Base-by-base conservation (phyloP, 2,888 invertebrate genomes). In the Nomada hirtipes region DNA sequence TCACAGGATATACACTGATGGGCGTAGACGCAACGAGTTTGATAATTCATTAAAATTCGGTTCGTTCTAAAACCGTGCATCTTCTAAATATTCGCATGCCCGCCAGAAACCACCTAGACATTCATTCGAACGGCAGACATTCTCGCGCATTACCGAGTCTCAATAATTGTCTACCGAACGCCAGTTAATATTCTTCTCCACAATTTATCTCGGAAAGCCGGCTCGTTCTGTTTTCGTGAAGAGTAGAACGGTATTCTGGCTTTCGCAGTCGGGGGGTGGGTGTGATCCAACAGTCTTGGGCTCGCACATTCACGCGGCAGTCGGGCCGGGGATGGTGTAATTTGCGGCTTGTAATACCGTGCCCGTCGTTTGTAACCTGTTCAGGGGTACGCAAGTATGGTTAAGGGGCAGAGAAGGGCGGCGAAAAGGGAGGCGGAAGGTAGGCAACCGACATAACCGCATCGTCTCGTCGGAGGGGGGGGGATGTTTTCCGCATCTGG, bases 341-440 rank as follows among this genome's bases (percentile, higher is more conserved):
- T 91, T 91, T 91, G 91, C 90, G 91, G 91, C 86, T 91, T 88
- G 91, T 91, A 91, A 91, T 91, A 91, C 89, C 91, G 86, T 87
- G 87, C 84, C 84, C 85, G 88, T 90, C 90, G 90, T 91, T 91
- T 91, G 91, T 91, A 91, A 91, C 90, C 87, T 86, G 90, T 87
- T 88, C 86, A 88, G 88, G 36, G 88, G 90, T 90, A 90, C 90
- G 85, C 87, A 82, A 90, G 88, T 84, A 85, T 82, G 84, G 72
- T 82, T 76, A 60, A 68, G 50, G 76, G 78, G 77, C 68, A 71
- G 73, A 55, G 64, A 73, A 55, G 83, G 72, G 61, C 57, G 50
- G 70, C 68, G 83, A 79, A 71, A 76, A 76, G 75, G 79, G 69
- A 44, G 63, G 64, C 53, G 68, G 80, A 86, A 79, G 76, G 65